A percentile compares a stretch with the other conserved stretches of the same genome.
Conservation (phyloP, 2,888 invertebrate species). For the Hyposoter dolosus region DNA sequence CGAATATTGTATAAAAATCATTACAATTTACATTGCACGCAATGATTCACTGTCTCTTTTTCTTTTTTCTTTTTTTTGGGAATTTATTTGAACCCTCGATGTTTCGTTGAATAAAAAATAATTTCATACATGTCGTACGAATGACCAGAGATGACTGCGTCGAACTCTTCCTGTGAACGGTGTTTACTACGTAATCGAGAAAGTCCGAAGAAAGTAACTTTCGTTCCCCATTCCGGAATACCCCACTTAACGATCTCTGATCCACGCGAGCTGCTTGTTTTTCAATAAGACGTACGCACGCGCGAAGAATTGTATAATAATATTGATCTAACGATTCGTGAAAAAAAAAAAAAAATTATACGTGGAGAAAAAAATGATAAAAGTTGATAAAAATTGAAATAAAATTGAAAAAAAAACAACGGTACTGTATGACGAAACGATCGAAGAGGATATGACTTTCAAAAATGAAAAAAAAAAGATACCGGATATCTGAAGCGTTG, state of each 20-base stretch:
- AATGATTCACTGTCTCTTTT: neutral
- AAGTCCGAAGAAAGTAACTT: constrained; percentile 77
- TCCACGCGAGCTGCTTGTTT: constrained; percentile 17
- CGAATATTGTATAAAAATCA: neutral
- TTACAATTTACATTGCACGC: neutral
- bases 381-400: neutral
- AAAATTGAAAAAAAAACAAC: neutral
- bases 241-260: constrained; percentile 16
- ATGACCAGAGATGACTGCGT: constrained; percentile 49
- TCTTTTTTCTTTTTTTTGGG: neutral
- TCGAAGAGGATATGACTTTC: neutral
- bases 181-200: constrained; percentile 70
- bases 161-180: constrained; percentile 24
- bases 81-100: neutral
- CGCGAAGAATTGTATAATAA: neutral
- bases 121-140: constrained; percentile 5
- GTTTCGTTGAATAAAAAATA: neutral
- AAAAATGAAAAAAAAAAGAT: neutral
- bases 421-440: neutral
- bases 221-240: constrained; percentile 68
- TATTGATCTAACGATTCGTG: neutral
- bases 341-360: neutral
- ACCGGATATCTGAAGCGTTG: neutral
- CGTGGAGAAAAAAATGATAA: neutral
- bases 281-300: neutral